Evolutionary conservation across 2,113 vertebrate genomes (phyloP), one percentile per base, ranked within the genome.

Genomic region (Notarius quadriscutis): DNA sequence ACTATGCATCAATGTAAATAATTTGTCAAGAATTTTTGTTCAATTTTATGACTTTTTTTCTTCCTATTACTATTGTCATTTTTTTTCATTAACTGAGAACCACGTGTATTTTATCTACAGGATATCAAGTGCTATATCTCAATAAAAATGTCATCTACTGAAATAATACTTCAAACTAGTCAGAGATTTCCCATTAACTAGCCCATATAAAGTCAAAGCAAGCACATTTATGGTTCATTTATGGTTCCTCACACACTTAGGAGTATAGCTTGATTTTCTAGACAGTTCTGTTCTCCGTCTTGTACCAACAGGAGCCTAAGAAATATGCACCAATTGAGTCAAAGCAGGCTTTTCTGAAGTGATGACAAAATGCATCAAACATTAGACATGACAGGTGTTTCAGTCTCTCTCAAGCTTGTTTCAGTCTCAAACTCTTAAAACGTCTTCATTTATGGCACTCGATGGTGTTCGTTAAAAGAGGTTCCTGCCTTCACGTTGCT

Each of bases 401-500:
- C 15, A 34, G 27, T 58, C 78, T 58, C 48, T 67, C 65, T 65
- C 72, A 5, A 41, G 48, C n/a, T 88, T 4, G 17, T 78, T 88
- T 86, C 41, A 11, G 84, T 81, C 80, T 74, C 58, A 25, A 79
- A 50, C 82, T 87, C n/a, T 65, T 87, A 83, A 65, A 91, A 91
- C 58, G 62, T 84, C 82, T 89, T 82, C 75, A 75, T 84, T 89
- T 91, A 91, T 58, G 51, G 27, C 22, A 77, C 2, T 55, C 58
- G 81, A 79, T 9, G 53, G 9, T 55, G 63, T 88, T 71, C 51
- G 34, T 87, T 89, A 90, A 51, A 85, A 72, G 82, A 51, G 71
- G 87, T 90, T 89, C 84, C 72, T 89, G 75, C 84, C 84, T 78
- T 62, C 27, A 58, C 18, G 27, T 88, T 91, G 63, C 60, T 78